Base-by-base conservation (phyloP, 2,113 vertebrate genomes). In the Isichthys henryi region DNA sequence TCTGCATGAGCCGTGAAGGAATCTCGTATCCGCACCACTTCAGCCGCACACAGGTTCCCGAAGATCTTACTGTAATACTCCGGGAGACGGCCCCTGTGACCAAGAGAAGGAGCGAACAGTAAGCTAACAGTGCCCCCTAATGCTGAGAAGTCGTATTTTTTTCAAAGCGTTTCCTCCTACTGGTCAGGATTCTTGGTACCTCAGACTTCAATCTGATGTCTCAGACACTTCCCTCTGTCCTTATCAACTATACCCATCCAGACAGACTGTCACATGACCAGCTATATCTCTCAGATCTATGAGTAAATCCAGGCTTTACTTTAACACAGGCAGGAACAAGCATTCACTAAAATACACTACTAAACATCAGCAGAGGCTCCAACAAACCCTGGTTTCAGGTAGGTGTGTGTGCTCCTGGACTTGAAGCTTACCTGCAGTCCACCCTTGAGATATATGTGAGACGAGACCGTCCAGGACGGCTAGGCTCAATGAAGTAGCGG, bases 51-150 rank as follows among this genome's bases (percentile, higher is more conserved):
- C 94, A 98, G 93, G 91, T 99, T 97, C 95, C 98, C 98, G 9
- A 98, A 98, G 86, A 96, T 96, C 94, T 99, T 99, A 90, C 96
- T 97, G 95, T 99, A 99, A 98, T 98, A 99, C 93, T 99, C 98
- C 91, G 98, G 98, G 94, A 97, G 98, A 91, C 97, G 98, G 92
- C 98, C 98, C 95, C 98, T 99, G 90, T 9, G 90, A n/a, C 0
- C 0, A 70, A 85, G 58, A 74, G 21, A 58, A 15, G 49, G n/a
- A 49, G 88, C 15, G 1, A 80, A 43, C 35, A 7, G 31, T 77
- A 19, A 39, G 35, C 39, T 66, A 66, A 27, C 70, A 77, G 70
- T 2, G 15, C 15, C 35, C 5, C 27, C 62, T 70, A 39, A 35
- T 80, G 35, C 74, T 43, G 31, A 39, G 15, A 43, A 80, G 13